phyloP scores from a whole-genome alignment of 2,113 vertebrate genomes.

The Eptesicus fuscus region DNA sequence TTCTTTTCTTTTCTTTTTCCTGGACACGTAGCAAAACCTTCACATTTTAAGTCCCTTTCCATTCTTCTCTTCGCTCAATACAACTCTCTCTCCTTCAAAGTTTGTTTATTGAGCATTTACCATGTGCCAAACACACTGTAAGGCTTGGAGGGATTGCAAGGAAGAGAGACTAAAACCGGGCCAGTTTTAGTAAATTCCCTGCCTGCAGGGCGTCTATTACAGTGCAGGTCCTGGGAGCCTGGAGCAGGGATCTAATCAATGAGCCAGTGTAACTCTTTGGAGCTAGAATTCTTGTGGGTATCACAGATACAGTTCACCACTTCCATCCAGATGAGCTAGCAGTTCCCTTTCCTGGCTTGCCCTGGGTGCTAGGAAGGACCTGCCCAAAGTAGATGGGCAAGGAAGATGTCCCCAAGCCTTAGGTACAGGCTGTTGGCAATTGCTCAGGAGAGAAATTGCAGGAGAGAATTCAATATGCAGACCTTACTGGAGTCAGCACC shows the following conservation, averaged over 20 bases:
- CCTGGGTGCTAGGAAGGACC: background rate
- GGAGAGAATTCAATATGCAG: background rate
- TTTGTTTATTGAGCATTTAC: background rate
- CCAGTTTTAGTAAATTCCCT: background rate
- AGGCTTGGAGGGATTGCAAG: background rate
- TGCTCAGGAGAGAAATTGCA: background rate
- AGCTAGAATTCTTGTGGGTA: background rate
- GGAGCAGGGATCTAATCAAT: background rate
- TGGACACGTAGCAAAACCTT: background rate
- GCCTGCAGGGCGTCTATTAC: rapidly evolving
- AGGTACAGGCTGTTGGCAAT: background rate
- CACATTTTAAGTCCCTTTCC: background rate
- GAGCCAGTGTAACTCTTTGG: background rate
- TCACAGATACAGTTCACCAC: background rate
- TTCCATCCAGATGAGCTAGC: background rate
- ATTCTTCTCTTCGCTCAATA: background rate
- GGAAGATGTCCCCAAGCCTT: background rate
- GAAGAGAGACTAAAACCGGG: background rate
- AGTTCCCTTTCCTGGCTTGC: background rate
- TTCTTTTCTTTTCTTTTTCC: too few species aligned
- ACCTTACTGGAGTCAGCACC: background rate
- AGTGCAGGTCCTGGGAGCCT: background rate
- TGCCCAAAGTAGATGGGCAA: background rate
- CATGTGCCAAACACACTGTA: background rate
- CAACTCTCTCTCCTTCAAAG: background rate